phyloP scores from a whole-genome alignment of 1,140 invertebrate species.

The Zaprionus vittiger region DNA sequence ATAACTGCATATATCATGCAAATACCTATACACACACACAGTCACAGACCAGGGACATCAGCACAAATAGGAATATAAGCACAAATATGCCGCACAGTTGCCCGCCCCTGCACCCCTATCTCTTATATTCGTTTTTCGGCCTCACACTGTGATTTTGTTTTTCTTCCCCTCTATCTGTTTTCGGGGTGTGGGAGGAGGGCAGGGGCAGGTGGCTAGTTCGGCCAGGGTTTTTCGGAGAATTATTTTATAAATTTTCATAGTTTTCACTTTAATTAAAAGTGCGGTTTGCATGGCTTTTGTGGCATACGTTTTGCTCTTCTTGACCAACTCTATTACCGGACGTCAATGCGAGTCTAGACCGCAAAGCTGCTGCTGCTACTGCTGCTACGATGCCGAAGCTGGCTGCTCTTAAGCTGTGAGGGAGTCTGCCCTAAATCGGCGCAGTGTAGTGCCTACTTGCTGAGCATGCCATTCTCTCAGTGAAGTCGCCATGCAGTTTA shows the following conservation, averaged over 20 bases:
- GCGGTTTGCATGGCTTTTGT: slow-evolving; percentile 71
- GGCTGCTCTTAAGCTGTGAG: background rate
- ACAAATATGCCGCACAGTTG: slow-evolving; percentile 22
- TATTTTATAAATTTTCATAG: slow-evolving; percentile 81
- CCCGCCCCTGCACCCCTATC: background rate
- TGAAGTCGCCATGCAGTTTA: background rate
- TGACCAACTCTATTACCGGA: slow-evolving; percentile 68
- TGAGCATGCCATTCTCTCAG: background rate
- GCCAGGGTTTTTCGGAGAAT: slow-evolving; percentile 44
- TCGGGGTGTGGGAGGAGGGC: background rate
- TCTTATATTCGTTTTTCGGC: slow-evolving; percentile 28
- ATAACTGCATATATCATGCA: slow-evolving; percentile 80
- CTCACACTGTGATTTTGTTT: slow-evolving; percentile 25
- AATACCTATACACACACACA: slow-evolving; percentile 52
- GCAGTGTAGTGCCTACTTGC: background rate
- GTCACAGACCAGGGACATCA: background rate
- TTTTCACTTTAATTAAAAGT: slow-evolving; percentile 82
- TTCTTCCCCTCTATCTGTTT: slow-evolving; percentile 3
- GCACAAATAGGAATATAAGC: slow-evolving; percentile 9
- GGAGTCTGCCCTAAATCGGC: too few relatives aligned
- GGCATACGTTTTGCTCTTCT: slow-evolving; percentile 39
- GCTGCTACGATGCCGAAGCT: slow-evolving; percentile 18
- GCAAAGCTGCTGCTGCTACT: slow-evolving; percentile 34
- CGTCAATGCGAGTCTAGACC: slow-evolving; percentile 29
- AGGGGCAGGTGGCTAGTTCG: background rate